Evolutionary conservation across 1,140 invertebrate species (phyloP).

Genomic region (Meloidogyne exigua): DNA sequence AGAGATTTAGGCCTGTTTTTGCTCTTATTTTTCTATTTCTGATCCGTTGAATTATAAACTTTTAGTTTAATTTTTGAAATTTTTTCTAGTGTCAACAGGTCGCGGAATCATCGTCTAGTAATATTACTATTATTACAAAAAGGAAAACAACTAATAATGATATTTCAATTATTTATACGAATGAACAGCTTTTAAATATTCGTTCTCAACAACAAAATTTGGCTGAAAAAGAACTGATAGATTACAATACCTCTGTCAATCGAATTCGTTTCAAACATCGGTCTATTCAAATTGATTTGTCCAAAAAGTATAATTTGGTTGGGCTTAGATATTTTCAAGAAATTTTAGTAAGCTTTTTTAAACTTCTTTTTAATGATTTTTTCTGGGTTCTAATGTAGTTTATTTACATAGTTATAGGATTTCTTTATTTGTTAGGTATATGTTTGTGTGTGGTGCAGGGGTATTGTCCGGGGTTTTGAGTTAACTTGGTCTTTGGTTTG

Average conservation of each 20-base stretch:
- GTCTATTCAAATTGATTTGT: slow-evolving; percentile 9
- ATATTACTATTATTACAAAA: not conserved
- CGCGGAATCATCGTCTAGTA: not conserved
- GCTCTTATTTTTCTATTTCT: too few species aligned
- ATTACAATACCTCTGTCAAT: not conserved
- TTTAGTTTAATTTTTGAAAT: too few species aligned
- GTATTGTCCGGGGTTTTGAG: not conserved
- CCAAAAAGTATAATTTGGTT: slow-evolving; percentile 20
- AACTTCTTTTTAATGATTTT: too few species aligned
- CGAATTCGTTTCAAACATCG: slow-evolving; percentile 12
- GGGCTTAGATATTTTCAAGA: slow-evolving; percentile 31
- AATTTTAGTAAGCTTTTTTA: slow-evolving; percentile 16
- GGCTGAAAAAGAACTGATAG: not conserved
- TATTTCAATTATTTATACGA: not conserved
- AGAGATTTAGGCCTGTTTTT: too few species aligned
- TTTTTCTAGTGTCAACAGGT: not conserved
- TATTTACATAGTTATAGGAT: too few species aligned
- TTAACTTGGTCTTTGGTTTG: too few species aligned
- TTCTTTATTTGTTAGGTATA: too few species aligned
- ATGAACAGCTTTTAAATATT: not conserved
- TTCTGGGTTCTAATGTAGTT: too few species aligned
- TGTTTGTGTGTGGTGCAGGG: not conserved
- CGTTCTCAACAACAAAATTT: not conserved
- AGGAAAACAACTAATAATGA: not conserved
- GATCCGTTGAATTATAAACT: too few species aligned